These are phyloP conservation scores for Nycticorax nycticorax DNA, from an alignment of 2,113 vertebrate genomes.

Conservation along the genomic window DNA sequence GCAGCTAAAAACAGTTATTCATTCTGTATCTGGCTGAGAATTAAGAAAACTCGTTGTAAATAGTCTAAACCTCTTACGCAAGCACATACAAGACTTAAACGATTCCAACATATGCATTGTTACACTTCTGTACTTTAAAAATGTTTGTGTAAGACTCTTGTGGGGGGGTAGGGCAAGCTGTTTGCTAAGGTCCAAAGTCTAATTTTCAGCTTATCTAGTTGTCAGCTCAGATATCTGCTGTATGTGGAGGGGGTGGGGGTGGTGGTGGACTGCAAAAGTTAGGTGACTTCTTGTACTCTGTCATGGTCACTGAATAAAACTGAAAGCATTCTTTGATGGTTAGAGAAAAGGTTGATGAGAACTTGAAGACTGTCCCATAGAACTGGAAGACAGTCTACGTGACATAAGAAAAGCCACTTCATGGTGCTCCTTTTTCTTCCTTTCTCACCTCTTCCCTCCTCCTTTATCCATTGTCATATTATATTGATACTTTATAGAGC, in stretches of 20 bases:
- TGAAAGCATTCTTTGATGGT: background rate
- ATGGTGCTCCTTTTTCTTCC: background rate
- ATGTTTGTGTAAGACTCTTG: background rate
- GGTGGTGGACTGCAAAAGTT: background rate
- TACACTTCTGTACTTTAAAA: slow-evolving; percentile 1
- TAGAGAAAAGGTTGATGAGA: background rate
- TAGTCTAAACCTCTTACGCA: background rate
- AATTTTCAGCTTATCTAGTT: background rate
- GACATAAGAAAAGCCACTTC: background rate
- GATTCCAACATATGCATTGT: background rate
- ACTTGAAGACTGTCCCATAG: background rate
- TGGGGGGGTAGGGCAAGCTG: background rate
- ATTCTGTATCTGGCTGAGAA: background rate
- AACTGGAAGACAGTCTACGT: background rate
- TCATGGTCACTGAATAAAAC: background rate
- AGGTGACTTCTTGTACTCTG: background rate
- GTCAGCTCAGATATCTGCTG: background rate
- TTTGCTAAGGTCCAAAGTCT: background rate
- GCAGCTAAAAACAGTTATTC: background rate
- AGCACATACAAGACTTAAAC: background rate
- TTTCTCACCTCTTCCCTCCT: background rate
- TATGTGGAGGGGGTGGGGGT: background rate
- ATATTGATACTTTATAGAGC: background rate
- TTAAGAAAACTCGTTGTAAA: background rate
- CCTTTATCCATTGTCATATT: background rate